Conservation (phyloP, 2,113 vertebrate genomes). For the Piprites chloris region DNA sequence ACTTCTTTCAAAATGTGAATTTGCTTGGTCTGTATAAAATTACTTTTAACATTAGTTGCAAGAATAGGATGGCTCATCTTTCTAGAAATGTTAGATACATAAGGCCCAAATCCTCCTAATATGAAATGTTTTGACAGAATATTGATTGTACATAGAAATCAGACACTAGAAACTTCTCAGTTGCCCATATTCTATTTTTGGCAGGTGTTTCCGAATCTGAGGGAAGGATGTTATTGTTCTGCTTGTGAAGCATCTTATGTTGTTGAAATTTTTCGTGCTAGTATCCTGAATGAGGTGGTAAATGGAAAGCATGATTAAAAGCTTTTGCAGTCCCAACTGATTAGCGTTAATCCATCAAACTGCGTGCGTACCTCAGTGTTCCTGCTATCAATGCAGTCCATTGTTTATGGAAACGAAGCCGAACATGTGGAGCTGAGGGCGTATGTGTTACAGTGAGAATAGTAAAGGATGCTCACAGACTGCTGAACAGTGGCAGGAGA, state of each 20-base stretch:
- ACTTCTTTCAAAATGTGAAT: background rate
- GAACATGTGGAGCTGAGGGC: background rate
- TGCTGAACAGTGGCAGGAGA: background rate
- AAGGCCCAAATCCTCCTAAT: background rate
- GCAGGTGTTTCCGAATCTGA: rapidly evolving
- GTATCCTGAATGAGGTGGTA: background rate
- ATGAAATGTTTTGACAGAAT: background rate
- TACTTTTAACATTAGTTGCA: background rate
- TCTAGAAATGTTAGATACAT: background rate
- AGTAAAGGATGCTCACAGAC: background rate
- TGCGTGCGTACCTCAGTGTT: background rate
- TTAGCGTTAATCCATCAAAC: background rate
- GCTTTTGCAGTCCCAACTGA: background rate
- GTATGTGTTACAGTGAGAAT: background rate
- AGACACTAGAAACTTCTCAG: background rate
- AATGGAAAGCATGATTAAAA: background rate
- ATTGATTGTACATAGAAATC: background rate
- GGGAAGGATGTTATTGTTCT: background rate
- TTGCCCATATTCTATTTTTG: background rate
- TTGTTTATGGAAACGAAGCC: background rate
- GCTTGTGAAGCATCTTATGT: background rate
- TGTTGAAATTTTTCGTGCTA: background rate
- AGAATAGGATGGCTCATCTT: background rate
- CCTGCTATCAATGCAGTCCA: background rate
- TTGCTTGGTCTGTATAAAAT: background rate